Evolutionary conservation across 2,113 vertebrate genomes (phyloP).

Genomic region (Antechinus stuartii): DNA sequence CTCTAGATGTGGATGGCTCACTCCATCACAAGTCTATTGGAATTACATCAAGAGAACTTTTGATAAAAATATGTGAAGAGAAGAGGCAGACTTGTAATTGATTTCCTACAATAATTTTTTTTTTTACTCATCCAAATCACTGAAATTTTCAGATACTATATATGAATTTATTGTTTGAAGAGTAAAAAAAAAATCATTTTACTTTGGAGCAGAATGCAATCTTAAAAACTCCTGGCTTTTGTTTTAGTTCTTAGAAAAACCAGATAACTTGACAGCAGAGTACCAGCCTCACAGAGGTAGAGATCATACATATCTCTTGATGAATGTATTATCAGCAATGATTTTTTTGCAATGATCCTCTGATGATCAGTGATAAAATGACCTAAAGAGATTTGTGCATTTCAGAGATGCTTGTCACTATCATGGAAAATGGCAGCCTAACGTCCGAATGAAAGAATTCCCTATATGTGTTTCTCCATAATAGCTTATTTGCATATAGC

Average conservation of each 20-base stretch:
- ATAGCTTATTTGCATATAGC: background rate
- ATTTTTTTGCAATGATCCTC: background rate
- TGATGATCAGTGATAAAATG: background rate
- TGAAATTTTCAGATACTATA: background rate
- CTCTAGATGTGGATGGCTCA: no score
- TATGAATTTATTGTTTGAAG: background rate
- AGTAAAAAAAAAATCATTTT: background rate
- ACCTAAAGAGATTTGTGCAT: background rate
- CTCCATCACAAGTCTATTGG: no score
- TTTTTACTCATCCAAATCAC: background rate
- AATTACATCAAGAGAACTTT: background rate
- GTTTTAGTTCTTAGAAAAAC: background rate
- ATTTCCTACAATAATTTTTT: background rate
- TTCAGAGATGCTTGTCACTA: background rate
- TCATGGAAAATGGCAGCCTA: background rate
- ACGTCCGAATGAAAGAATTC: background rate
- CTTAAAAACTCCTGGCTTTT: background rate
- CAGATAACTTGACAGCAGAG: background rate
- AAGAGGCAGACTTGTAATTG: background rate
- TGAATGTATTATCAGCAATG: background rate
- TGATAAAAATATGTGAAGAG: background rate
- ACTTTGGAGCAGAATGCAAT: background rate
- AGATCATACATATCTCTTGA: background rate
- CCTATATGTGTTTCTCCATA: background rate
- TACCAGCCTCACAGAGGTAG: background rate